Evolutionary conservation across 23 tunicate species (phyloP), one percentile per base, ranked within the genome.

Genomic region (Trididemnum miniatum): DNA sequence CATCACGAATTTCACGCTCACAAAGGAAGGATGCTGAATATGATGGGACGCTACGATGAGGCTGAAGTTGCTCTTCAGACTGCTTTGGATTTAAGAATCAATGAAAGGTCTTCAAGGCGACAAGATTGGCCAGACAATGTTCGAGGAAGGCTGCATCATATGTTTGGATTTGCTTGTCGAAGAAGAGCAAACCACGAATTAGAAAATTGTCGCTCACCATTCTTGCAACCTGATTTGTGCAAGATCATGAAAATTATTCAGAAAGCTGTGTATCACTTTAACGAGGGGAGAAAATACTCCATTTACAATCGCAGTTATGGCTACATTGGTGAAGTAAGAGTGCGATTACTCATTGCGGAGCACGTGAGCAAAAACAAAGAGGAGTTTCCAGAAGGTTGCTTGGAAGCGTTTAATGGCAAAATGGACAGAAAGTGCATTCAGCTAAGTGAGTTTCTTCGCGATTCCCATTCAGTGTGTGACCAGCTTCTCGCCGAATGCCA

Each of bases 1-100:
- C 27, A 88, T 63, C 25, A 71, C 18, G 83, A 88, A 65, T 88
- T 88, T 72, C 84, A 82, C 72, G 92, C 92, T 2, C 92, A 88
- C 77, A 67, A 82, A 0, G 92, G 92, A 25, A 77, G 92, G 27
- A 37, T 88, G 51, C 77, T 52, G 20, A 85, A 86, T 36, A 65
- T 65, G 33, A 63, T 35, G 34, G 44, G 52, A 31, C 39, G 38
- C 12, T 88, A 71, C 65, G 59, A 82, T 0, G 77, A 76, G 27
- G 92, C 92, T 1, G 92, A 88, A 51, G 62, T 50, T 23, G 76
- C 77, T 4, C 60, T 88, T 31, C 65, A 50, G 24, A 75, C 35
- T 0, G 92, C 92, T 33, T 66, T 88, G 51, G 75, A 76, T 30
- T 44, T 88, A 0, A 63, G 85, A 37, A 65, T 51, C 20, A 31